Conservation (phyloP, 2,113 vertebrate species). For the Ammodytes dubius region DNA sequence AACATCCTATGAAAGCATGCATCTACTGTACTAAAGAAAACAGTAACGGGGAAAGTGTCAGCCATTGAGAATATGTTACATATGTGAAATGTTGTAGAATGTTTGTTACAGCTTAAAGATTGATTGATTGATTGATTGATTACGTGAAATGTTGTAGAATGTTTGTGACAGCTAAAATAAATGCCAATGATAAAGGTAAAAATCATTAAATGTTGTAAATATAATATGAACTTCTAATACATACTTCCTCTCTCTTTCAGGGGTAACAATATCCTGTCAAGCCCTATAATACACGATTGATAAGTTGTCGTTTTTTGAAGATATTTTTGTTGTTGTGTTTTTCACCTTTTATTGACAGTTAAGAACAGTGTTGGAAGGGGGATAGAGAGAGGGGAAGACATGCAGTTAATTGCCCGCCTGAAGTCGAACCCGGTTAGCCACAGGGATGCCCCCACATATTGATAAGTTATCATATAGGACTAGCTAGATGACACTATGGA, state of each 20-base stretch:
- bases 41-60: slow-evolving; percentile 2
- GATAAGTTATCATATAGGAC: neutral
- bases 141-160: neutral
- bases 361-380: no score
- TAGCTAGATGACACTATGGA: neutral
- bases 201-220: neutral
- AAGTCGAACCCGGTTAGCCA: no score
- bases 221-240: neutral
- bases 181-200: no score
- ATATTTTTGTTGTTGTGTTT: no score
- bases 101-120: neutral
- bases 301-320: neutral
- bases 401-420: no score
- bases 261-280: neutral
- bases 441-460: neutral
- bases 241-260: neutral
- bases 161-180: neutral
- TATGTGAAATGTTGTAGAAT: neutral
- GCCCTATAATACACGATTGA: neutral
- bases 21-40: slow-evolving; percentile 34
- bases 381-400: no score
- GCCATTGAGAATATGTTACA: neutral
- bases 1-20: neutral
- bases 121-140: no score
- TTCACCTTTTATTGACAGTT: no score